Conservation (phyloP, 2,888 invertebrate species). For the Temnothorax rugatulus region DNA sequence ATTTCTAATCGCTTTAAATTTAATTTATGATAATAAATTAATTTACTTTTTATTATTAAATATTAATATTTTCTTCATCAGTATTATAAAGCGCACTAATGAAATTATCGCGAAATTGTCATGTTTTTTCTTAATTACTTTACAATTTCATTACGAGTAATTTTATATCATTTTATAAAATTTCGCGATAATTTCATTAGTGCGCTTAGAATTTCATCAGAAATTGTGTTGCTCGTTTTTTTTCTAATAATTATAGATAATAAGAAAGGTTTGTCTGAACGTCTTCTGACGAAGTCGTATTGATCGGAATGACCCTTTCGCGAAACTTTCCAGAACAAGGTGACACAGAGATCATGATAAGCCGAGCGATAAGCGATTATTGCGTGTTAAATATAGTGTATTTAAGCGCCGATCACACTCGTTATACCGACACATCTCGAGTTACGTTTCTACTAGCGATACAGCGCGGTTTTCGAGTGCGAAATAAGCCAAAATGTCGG, state of each 20-base stretch:
- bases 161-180: neutral
- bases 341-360: conserved; percentile 57
- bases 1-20: neutral
- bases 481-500: conserved; percentile 54
- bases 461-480: neutral
- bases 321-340: too few relatives aligned
- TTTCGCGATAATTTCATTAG: too few relatives aligned
- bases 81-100: neutral
- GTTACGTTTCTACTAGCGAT: neutral
- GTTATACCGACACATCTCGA: conserved; percentile 14
- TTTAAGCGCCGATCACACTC: conserved; percentile 58
- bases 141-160: too few relatives aligned
- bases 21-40: neutral
- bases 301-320: too few relatives aligned
- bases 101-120: neutral
- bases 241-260: too few relatives aligned
- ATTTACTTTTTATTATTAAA: conserved; percentile 21
- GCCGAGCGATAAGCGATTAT: conserved; percentile 62
- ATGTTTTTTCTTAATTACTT: too few relatives aligned
- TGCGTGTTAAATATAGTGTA: conserved; percentile 36
- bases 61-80: neutral
- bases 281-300: too few relatives aligned
- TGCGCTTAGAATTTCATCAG: too few relatives aligned
- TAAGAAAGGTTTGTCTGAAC: too few relatives aligned
- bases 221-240: too few relatives aligned